These are phyloP conservation scores for Drusus annulatus DNA, from an alignment of 1,140 invertebrate species.

Conservation along the genomic window DNA sequence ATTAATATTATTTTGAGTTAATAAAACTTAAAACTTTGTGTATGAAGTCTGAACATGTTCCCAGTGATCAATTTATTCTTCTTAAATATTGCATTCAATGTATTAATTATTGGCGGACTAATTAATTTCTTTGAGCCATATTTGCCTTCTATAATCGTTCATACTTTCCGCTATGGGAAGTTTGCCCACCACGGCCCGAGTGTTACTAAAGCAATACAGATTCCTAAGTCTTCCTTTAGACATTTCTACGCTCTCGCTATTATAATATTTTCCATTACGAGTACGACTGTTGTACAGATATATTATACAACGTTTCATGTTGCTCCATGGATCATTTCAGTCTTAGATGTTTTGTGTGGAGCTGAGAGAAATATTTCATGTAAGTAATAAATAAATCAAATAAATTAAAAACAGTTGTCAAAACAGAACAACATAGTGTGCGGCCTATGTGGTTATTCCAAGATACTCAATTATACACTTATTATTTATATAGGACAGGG, in stretches of 20 bases:
- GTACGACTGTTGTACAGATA: slow-evolving; percentile 68
- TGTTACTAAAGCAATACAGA: slow-evolving; percentile 72
- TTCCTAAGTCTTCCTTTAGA: slow-evolving; percentile 82
- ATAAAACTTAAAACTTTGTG: too few relatives aligned
- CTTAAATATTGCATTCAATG: slow-evolving; percentile 67
- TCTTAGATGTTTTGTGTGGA: slow-evolving; percentile 71
- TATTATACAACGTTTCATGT: slow-evolving; percentile 68
- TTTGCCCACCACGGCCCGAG: slow-evolving; percentile 72
- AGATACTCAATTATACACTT: too few relatives aligned
- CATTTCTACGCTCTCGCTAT: slow-evolving; percentile 82
- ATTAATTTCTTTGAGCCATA: slow-evolving; percentile 75
- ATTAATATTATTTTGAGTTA: too few relatives aligned
- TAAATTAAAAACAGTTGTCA: too few relatives aligned
- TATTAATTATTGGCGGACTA: slow-evolving; percentile 72
- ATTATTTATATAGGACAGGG: too few relatives aligned
- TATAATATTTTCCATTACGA: slow-evolving; percentile 68
- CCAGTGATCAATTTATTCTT: slow-evolving; percentile 75
- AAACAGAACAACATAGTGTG: too few relatives aligned
- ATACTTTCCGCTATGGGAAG: slow-evolving; percentile 80
- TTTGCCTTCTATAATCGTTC: slow-evolving; percentile 75
- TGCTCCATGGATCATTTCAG: slow-evolving; percentile 66
- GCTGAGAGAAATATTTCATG: slow-evolving; percentile 69
- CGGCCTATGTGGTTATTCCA: too few relatives aligned
- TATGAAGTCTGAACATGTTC: slow-evolving; percentile 61
- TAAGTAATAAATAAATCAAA: too few relatives aligned